phyloP scores from a whole-genome alignment of 2,113 vertebrate genomes.

The Gobius niger region DNA sequence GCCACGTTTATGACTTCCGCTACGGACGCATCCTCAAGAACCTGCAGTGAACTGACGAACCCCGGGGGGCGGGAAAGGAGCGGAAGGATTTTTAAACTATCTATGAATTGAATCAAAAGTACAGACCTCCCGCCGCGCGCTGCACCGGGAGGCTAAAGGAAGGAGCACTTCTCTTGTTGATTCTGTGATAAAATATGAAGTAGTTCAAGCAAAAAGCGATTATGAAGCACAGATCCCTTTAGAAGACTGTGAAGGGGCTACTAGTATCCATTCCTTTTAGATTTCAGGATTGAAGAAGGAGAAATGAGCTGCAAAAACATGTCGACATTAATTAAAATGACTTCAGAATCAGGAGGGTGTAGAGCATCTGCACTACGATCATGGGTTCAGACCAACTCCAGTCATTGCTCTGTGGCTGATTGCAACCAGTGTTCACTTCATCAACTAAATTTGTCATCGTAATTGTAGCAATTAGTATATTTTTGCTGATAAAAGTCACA shows the following conservation, averaged over 20 bases:
- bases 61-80: neutral
- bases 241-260: conserved; percentile 37
- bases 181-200: conserved; percentile 7
- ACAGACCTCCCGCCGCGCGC: conserved; percentile 1
- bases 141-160: conserved; percentile 27
- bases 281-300: conserved; percentile 15
- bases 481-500: too few species aligned
- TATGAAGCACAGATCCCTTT: conserved; percentile 69
- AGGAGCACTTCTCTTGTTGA: conserved; percentile 14
- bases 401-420: too few species aligned
- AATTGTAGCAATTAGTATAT: too few species aligned
- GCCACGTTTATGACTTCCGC: conserved; percentile 97
- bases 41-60: conserved; percentile 81
- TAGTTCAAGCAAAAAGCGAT: conserved; percentile 17
- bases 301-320: neutral
- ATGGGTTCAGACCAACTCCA: too few species aligned
- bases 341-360: neutral
- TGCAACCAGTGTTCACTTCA: too few species aligned
- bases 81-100: neutral
- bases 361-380: too few species aligned
- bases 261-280: conserved; percentile 28
- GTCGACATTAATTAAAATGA: neutral
- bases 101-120: conserved; percentile 20
- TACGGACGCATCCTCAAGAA: conserved; percentile 98
- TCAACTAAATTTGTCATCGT: too few species aligned